Evolutionary conservation across 2,888 invertebrate species (phyloP), one percentile per base, ranked within the genome.

Genomic region (Latrodectus elegans): DNA sequence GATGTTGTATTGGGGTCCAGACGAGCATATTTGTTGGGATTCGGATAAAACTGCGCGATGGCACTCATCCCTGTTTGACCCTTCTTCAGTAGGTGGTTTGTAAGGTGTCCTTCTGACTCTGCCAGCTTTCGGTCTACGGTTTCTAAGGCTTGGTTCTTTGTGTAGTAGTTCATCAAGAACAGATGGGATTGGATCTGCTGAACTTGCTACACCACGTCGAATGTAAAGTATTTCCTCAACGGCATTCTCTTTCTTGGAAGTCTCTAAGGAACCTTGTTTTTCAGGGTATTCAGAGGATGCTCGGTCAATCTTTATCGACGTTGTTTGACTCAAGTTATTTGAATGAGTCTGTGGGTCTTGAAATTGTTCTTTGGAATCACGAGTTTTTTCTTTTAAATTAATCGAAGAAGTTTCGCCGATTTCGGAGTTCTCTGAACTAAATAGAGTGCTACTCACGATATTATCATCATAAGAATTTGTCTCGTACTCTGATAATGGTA

Each of bases 181-280:
- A 22, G 22, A 0, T 22, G 22, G 22, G 22, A 22, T 22, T 3
- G 83, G 51, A 71, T 64, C 60, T 9, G 4, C 55, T 26, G 38
- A 15, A 2, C 78, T 73, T 2, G 78, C 51, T n/a, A 78, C 67
- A 0, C 71, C 70, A 17, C 67, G 26, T 10, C 67, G 64, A 14
- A 78, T 51, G 15, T 22, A 55, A 49, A 78, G 8, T 51, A 78
- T 64, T 55, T 84, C 78, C n/a, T 72, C 53, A 12, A 52, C 78
- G 4, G 68, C 53, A 70, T 55, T 8, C 8, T 52, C 15, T 12
- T 14, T 51, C 14, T 49, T 49, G 14, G 8, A 49, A 22, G 22
- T 22, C 22, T 22, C 26, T 6, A 8, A 8, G 22, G 14, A 26
- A 22, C 22, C 22, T 22, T 22, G 22, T 22, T 22, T 1, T 22